Conservation (phyloP, 1,140 invertebrate genomes). For the Calliopsis andreniformis region DNA sequence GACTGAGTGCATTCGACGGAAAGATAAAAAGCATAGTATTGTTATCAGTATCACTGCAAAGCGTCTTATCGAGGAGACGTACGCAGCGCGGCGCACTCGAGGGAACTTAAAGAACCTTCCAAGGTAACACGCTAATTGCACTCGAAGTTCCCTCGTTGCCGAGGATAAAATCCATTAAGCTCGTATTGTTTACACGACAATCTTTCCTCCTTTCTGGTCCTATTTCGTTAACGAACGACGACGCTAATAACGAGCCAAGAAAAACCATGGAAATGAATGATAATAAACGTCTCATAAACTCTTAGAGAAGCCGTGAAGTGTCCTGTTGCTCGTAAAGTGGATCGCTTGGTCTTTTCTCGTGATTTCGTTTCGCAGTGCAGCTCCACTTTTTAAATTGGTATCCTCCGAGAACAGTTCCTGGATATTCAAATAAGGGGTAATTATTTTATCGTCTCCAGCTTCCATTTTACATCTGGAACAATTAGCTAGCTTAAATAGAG, state of each 20-base stretch:
- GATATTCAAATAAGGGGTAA: background rate
- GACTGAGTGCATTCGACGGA: background rate
- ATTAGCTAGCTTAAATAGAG: no score
- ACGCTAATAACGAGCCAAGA: background rate
- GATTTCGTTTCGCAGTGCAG: background rate
- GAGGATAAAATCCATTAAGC: constrained; percentile 55
- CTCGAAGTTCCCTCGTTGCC: constrained; percentile 22
- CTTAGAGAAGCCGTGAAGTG: background rate
- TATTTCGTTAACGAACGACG: constrained; percentile 11
- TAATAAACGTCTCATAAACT: constrained; percentile 25
- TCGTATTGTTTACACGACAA: constrained; percentile 39
- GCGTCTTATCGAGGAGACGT: constrained; percentile 37
- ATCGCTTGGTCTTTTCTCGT: background rate
- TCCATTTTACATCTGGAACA: background rate
- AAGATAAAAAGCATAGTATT: background rate
- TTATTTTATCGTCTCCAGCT: background rate
- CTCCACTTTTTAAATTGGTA: background rate
- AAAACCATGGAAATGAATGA: constrained; percentile 16
- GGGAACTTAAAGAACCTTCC: constrained; percentile 25
- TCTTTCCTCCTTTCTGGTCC: constrained; percentile 19
- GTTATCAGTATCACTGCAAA: background rate
- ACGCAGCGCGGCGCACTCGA: background rate
- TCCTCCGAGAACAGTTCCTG: background rate
- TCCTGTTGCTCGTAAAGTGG: background rate
- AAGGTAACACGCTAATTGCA: constrained; percentile 41